Evolutionary conservation across 2,888 invertebrate genomes (phyloP).

Genomic region (Octonoba sinensis): DNA sequence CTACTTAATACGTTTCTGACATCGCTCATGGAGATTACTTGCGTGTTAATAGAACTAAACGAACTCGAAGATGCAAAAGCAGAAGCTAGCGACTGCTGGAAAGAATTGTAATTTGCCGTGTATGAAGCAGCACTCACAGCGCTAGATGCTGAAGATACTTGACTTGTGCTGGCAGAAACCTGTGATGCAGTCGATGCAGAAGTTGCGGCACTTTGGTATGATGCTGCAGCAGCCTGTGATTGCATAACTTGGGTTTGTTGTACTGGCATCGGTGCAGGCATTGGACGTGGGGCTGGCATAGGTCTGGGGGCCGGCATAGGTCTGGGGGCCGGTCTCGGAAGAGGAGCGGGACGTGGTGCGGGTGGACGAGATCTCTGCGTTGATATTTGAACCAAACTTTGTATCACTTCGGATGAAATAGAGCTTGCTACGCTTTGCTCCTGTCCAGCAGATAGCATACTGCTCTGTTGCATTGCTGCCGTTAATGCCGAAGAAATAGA

Average conservation of each 20-base stretch:
- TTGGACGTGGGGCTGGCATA: not conserved
- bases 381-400: too few relatives aligned
- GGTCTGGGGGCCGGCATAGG: conserved; percentile 14
- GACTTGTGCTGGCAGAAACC: not conserved
- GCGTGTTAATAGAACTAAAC: not conserved
- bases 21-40: not conserved
- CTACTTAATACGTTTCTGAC: not conserved
- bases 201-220: not conserved
- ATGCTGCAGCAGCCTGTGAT: not conserved
- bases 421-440: too few relatives aligned
- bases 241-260: not conserved
- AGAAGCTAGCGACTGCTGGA: not conserved
- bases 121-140: too few relatives aligned
- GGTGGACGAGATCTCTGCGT: too few relatives aligned
- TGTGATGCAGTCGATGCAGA: too few relatives aligned
- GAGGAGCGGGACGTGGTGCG: too few relatives aligned
- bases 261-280: not conserved
- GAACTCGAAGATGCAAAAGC: not conserved
- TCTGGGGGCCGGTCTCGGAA: not conserved
- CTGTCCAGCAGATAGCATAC: too few relatives aligned
- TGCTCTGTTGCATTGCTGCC: too few relatives aligned
- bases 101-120: conserved; percentile 7
- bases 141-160: not conserved
- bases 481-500: too few relatives aligned
- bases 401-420: too few relatives aligned